phyloP scores from a whole-genome alignment of 2,797 vertebrate species.

The Columba guinea region DNA sequence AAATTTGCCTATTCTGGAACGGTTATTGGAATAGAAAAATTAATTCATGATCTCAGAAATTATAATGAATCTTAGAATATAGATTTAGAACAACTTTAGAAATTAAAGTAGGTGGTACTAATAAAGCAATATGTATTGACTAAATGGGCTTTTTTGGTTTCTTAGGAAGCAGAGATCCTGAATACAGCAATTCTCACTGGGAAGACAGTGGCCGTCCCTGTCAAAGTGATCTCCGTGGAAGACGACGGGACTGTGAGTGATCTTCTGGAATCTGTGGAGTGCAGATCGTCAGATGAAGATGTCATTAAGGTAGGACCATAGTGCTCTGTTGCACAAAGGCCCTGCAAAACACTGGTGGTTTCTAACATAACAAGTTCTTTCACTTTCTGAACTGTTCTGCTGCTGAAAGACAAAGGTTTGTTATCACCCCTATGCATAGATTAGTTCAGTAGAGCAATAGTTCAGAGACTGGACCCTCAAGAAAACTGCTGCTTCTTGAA shows the following conservation, averaged over 20 bases:
- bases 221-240: constrained; percentile 88
- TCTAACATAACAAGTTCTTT: neutral
- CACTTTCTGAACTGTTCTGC: neutral
- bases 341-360: neutral
- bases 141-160: neutral
- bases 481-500: neutral
- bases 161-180: constrained; percentile 91
- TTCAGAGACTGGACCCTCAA: neutral
- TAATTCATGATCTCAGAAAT: too few species aligned
- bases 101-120: neutral
- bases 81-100: too few species aligned
- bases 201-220: constrained; percentile 87
- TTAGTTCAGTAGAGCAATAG: neutral
- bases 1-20: neutral
- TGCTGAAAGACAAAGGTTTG: neutral
- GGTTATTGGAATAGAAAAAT: neutral
- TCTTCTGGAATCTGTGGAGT: constrained; percentile 86
- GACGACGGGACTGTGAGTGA: constrained; percentile 85
- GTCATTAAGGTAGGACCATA: constrained; percentile 85
- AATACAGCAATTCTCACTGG: constrained; percentile 93
- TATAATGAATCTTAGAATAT: too few species aligned
- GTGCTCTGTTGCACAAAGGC: neutral
- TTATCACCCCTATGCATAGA: neutral
- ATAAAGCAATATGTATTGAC: neutral
- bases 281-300: constrained; percentile 88